Base-by-base conservation (phyloP, 2,113 vertebrate species). In the Tympanuchus pallidicinctus region DNA sequence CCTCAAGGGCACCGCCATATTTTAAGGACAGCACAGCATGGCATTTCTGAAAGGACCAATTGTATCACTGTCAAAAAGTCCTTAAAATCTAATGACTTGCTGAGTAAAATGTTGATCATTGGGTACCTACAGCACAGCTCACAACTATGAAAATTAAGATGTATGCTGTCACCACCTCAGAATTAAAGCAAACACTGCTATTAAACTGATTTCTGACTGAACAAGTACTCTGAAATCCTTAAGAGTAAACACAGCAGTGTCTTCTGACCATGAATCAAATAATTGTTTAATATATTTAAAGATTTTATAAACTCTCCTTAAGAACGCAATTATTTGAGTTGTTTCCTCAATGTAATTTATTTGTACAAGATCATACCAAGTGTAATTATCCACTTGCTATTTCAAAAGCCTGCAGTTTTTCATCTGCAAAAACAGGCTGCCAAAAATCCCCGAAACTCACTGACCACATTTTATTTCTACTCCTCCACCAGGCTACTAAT, bases 71-170 rank as follows among this genome's bases (percentile, higher is more conserved):
- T 94, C 94, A 94, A 96, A 97, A 93, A 32, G 60, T 52, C 92
- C 47, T 43, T 95, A 87, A 96, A 96, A 95, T 92, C 82, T 84
- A 97, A 91, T 95, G 82, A 94, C 64, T 93, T 90, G 81, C 83
- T 94, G 82, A 96, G 91, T 71, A 86, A 74, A 86, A 64, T 1
- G 27, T 64, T 80, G 52, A 92, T 94, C 81, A 69, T 30, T 72
- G 32, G 42, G 69, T 81, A 72, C 8, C 47, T 32, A 56, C 3
- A 90, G 65, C 40, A 90, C 48, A 86, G 48, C 40, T 81, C 11
- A 0, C 28, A 65, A 50, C 48, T 86, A 27, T 5, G 24, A 90
- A 86, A 93, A 75, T 69, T 61, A 71, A 71, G 60, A 66, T 28
- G 45, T 47, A 43, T 63, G 30, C 59, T 83, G 45, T 36, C 63